phyloP scores from a whole-genome alignment of 2,797 vertebrate genomes.

The Bucorvus abyssinicus region DNA sequence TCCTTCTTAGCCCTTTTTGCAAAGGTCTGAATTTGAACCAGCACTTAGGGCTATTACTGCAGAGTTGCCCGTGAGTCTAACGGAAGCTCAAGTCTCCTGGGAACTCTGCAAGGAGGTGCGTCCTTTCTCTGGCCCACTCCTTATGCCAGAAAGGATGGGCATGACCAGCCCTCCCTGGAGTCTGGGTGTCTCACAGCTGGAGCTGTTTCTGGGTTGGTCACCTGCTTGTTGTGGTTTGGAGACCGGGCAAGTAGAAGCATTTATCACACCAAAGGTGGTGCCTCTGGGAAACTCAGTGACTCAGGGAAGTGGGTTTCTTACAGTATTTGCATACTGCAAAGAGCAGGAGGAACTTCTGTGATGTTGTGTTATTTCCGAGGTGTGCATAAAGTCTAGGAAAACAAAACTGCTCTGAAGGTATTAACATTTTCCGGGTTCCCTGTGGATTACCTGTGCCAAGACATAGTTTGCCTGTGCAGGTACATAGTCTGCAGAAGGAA shows the following conservation, averaged over 20 bases:
- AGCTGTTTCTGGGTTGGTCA: not conserved
- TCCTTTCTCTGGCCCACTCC: not conserved
- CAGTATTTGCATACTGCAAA: not conserved
- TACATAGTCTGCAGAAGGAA: not conserved
- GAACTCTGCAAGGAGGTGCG: not conserved
- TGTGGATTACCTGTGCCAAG: not conserved
- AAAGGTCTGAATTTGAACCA: not conserved
- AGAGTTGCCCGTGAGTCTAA: not conserved
- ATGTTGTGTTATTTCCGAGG: not conserved
- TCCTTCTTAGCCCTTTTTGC: not conserved
- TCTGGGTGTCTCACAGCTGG: not conserved
- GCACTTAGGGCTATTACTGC: not conserved
- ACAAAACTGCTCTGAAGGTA: not conserved
- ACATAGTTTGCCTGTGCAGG: not conserved
- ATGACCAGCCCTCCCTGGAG: not conserved
- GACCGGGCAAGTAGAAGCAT: not conserved
- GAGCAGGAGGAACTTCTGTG: not conserved
- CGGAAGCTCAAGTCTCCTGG: not conserved
- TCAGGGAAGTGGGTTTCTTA: not conserved
- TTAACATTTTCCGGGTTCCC: not conserved
- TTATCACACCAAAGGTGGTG: not conserved
- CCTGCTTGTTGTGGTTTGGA: not conserved
- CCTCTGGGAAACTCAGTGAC: not conserved
- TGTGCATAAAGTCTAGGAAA: not conserved
- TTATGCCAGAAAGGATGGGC: not conserved